These are phyloP conservation scores for Dichetophora obliterata DNA, from an alignment of 2,888 invertebrate species.

Conservation along the genomic window DNA sequence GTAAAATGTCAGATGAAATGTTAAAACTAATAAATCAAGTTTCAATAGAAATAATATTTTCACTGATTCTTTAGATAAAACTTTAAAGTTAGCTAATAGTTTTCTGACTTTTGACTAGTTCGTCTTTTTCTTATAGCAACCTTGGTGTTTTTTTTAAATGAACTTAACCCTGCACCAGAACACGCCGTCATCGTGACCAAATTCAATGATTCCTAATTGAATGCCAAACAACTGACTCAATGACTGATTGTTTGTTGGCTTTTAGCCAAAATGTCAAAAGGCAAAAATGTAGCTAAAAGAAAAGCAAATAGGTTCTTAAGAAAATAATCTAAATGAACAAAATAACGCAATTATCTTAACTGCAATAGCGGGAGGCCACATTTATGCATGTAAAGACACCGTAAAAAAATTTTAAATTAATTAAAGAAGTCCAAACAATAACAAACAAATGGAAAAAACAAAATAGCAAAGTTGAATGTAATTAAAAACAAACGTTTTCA, in stretches of 20 bases:
- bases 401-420: background rate
- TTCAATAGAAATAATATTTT: too few species aligned
- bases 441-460: background rate
- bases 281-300: background rate
- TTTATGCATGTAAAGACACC: background rate
- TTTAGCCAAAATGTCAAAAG: conserved; percentile 20
- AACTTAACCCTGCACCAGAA: background rate
- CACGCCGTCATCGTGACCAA: background rate
- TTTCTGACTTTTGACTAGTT: too few species aligned
- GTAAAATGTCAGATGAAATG: too few species aligned
- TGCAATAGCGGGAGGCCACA: too few species aligned
- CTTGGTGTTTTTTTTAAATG: background rate
- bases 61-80: too few species aligned
- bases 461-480: background rate
- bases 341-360: too few species aligned
- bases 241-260: conserved; percentile 30
- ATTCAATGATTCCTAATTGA: conserved; percentile 27
- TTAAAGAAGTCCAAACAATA: background rate
- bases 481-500: background rate
- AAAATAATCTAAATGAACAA: background rate
- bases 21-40: too few species aligned
- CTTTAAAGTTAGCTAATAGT: too few species aligned
- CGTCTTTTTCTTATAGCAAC: background rate
- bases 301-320: background rate
- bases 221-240: background rate